phyloP scores from a whole-genome alignment of 2,797 vertebrate genomes.

The Tokudaia muenninki region DNA sequence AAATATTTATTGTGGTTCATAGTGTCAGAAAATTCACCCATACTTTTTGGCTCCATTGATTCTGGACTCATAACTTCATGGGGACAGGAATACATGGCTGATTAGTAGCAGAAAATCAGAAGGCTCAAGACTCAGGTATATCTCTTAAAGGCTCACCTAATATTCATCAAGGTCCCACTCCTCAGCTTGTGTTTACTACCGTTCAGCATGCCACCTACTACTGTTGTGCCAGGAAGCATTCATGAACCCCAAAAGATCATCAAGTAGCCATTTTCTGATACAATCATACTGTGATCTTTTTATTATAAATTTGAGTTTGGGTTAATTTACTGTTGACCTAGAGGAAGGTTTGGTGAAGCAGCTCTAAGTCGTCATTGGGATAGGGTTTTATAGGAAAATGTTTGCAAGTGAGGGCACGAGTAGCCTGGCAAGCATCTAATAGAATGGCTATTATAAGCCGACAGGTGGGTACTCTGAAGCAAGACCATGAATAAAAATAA shows the following conservation, averaged over 20 bases:
- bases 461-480: not conserved
- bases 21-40: not conserved
- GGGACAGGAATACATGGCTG: not conserved
- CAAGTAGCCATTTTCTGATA: no score
- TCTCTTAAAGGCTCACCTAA: not conserved
- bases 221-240: not conserved
- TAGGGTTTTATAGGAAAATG: no score
- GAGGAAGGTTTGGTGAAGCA: no score
- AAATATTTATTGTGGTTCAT: not conserved
- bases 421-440: no score
- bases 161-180: no score
- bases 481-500: not conserved
- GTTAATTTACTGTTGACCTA: no score
- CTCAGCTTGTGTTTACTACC: not conserved
- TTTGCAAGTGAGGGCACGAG: no score
- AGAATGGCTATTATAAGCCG: no score
- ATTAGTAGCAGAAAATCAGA: not conserved
- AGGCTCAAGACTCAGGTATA: not conserved
- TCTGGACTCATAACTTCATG: not conserved
- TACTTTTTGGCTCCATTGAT: not conserved
- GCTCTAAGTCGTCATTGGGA: no score
- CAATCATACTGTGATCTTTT: no score
- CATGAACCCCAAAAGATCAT: not conserved
- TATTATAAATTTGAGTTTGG: no score
- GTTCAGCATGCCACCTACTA: not conserved